Conservation (phyloP, 2,797 vertebrate genomes). For the Acanthopagrus latus region DNA sequence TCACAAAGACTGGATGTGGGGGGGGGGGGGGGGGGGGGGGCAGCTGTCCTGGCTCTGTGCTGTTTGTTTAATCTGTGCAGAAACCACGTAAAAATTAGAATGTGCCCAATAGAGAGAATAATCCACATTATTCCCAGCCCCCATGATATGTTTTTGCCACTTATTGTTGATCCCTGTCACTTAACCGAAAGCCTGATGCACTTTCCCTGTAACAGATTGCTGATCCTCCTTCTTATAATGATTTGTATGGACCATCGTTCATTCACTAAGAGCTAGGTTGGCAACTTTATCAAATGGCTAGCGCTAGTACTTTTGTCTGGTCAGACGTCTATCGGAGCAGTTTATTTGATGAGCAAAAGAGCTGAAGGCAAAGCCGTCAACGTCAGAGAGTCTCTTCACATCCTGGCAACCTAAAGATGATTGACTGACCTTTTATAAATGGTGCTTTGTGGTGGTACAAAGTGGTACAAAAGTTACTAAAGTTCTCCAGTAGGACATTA, state of each 20-base stretch:
- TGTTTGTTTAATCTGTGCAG: not conserved
- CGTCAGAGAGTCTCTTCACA: not conserved
- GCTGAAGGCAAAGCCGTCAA: not conserved
- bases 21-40: accelerated
- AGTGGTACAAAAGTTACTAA: not conserved
- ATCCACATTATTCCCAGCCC: too few relatives aligned
- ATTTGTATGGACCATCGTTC: too few relatives aligned
- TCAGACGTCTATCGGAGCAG: not conserved
- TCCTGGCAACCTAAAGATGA: not conserved
- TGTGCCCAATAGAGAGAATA: not conserved
- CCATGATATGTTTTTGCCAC: too few relatives aligned
- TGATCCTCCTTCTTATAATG: too few relatives aligned
- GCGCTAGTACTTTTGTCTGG: too few relatives aligned
- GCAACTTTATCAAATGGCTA: too few relatives aligned
- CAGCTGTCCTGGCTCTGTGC: not conserved
- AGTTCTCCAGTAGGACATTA: not conserved
- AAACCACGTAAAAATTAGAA: not conserved
- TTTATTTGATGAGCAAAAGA: not conserved
- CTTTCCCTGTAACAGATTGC: too few relatives aligned
- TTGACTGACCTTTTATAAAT: not conserved
- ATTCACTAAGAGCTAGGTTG: too few relatives aligned
- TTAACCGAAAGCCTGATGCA: too few relatives aligned
- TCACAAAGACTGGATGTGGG: not conserved
- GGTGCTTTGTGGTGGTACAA: not conserved
- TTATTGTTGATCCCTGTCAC: too few relatives aligned